Conservation (phyloP, 64 coral and sea anemone species). For the Porites lutea region DNA sequence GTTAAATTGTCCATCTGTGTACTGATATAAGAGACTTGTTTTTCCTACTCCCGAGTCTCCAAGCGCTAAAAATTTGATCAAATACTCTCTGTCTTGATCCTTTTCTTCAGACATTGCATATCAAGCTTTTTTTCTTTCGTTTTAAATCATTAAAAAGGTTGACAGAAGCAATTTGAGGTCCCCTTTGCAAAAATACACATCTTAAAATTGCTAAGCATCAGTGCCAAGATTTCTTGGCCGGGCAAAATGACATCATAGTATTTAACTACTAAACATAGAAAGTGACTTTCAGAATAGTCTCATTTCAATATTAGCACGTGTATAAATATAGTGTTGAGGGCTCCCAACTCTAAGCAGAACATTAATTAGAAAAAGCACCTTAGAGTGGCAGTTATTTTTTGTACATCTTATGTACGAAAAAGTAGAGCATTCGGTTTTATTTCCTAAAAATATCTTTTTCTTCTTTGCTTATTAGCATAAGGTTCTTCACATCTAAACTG, state of each 20-base stretch:
- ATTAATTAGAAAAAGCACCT: no score
- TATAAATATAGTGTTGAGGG: no score
- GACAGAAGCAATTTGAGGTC: not conserved
- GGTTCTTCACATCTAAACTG: no score
- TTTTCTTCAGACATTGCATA: constrained; percentile 46
- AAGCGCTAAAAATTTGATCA: constrained; percentile 90
- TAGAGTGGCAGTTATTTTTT: no score
- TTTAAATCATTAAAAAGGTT: not conserved
- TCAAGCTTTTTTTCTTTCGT: not conserved
- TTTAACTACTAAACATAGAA: constrained; percentile 32
- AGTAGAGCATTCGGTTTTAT: no score
- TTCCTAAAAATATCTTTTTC: no score
- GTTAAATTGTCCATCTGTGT: constrained; percentile 80
- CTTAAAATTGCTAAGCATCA: not conserved
- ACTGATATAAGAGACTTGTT: constrained; percentile 91
- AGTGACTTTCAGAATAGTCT: not conserved
- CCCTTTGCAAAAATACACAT: not conserved
- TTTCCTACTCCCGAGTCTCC: constrained; percentile 96
- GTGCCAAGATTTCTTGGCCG: not conserved
- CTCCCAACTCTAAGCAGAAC: no score
- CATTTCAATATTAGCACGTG: no score
- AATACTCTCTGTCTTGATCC: constrained; percentile 66
- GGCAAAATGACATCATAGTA: constrained; percentile 12
- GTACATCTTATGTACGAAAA: no score
- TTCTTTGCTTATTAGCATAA: no score